phyloP scores from a whole-genome alignment of 1,140 invertebrate species.

The Diabrotica virgifera region DNA sequence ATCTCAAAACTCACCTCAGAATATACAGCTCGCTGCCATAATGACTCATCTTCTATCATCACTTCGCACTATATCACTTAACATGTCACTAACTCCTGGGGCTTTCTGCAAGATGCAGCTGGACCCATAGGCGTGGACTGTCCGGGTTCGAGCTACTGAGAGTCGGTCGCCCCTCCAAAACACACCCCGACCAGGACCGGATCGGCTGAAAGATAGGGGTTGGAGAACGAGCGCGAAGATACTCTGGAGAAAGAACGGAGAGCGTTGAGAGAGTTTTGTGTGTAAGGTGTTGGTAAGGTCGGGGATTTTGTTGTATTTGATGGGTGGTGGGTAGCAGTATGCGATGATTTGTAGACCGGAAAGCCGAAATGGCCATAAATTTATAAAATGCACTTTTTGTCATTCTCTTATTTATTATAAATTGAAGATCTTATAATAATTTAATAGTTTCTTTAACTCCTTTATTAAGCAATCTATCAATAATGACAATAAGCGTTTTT shows the following conservation, averaged over 20 bases:
- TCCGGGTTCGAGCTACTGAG: conserved; percentile 45
- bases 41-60: conserved; percentile 20
- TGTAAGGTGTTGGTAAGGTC: conserved; percentile 2
- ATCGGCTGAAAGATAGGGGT: conserved; percentile 3
- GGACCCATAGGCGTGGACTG: conserved; percentile 49
- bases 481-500: no score
- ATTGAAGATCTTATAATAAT: no score
- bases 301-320: no score
- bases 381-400: no score
- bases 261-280: background rate
- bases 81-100: conserved; percentile 38
- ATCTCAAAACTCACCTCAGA: conserved; percentile 37
- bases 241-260: background rate
- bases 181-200: conserved; percentile 18
- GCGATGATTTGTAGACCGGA: no score
- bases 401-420: no score
- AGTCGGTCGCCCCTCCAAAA: conserved; percentile 29
- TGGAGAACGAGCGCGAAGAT: background rate
- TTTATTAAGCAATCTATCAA: no score
- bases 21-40: conserved; percentile 32
- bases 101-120: conserved; percentile 44
- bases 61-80: conserved; percentile 37
- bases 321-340: no score
- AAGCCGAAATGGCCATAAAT: no score
- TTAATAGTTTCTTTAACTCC: no score